Percentiles rank a stretch among this genome's conserved stretches.
Evolutionary conservation across 2,113 vertebrate genomes (phyloP).

Genomic region (Talpa occidentalis): DNA sequence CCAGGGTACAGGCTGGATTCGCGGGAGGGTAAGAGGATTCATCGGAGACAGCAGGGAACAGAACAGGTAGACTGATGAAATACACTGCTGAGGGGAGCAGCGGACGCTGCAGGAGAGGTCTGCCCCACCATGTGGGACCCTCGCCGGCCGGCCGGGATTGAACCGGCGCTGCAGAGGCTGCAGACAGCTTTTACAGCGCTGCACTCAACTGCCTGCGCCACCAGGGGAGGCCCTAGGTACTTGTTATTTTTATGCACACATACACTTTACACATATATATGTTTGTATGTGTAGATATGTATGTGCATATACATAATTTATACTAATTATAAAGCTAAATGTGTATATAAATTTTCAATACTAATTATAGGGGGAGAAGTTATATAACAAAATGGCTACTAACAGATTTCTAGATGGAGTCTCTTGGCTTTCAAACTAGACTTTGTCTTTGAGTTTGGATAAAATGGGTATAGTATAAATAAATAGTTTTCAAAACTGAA

Average conservation of each 20-base stretch:
- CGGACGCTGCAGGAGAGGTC: too few species aligned
- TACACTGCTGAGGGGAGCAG: too few species aligned
- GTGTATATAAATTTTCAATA: not conserved
- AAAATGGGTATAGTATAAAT: conserved; percentile 8
- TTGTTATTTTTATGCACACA: conserved; percentile 7
- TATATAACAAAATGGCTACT: conserved; percentile 37
- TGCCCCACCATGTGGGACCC: too few species aligned
- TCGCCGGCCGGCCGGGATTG: too few species aligned
- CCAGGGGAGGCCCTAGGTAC: too few species aligned
- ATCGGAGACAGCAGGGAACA: too few species aligned
- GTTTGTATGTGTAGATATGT: not conserved
- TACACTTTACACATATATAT: not conserved
- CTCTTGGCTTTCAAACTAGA: conserved; percentile 19
- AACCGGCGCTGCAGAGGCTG: too few species aligned
- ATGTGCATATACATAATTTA: not conserved
- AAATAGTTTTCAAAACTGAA: conserved; percentile 20
- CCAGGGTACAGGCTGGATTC: too few species aligned
- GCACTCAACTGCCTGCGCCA: too few species aligned
- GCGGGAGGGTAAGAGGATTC: too few species aligned
- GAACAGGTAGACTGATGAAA: too few species aligned
- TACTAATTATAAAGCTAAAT: not conserved
- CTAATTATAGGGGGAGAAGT: not conserved
- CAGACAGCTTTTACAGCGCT: too few species aligned
- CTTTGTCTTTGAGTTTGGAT: conserved; percentile 23
- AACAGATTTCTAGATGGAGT: conserved; percentile 26